Evolutionary conservation across 2,797 vertebrate species (phyloP), one percentile per base, ranked within the genome.

Genomic region (Lepilemur ruficaudatus): DNA sequence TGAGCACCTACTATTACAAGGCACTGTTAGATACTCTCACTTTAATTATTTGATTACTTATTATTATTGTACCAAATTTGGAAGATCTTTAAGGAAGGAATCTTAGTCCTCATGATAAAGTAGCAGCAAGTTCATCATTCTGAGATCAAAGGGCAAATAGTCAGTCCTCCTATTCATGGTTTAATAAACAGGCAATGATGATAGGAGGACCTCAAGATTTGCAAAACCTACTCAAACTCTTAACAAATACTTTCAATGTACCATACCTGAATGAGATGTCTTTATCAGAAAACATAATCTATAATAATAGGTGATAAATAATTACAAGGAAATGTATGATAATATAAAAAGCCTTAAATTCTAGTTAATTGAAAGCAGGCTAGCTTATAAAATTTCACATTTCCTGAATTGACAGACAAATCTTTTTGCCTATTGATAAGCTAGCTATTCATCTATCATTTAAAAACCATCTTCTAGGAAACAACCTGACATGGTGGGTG

Each of bases 381-480:
- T 73, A 73, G 15, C 35, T 96, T 84, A 65, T 30, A 78, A 90
- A 30, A 70, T 30, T 90, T 84, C 52, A 85, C 43, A 59, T 28
- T 79, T 46, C 63, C 91, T 95, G 76, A 55, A 7, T n/a, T 79
- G 70, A 59, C 84, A 98, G 82, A 30, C 94, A 91, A 97, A 86
- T n/a, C 61, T 4, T 81, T 93, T 96, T 95, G n/a, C 69, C 63
- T 89, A 90, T 89, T 89, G 50, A 61, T 81, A 55, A 75, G 94
- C 30, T 32, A 97, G 95, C 85, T 79, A 43, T 91, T 63, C 88
- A 89, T 22, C 48, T 94, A 96, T 93, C 92, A 97, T 92, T 98
- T 96, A 43, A 95, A 95, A 84, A 43, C 1, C 81, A 52, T 87
- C 23, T 50, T 95, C 78, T 30, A 88, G 63, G 75, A 96, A 65